Evolutionary conservation across 1,140 invertebrate genomes (phyloP), one percentile per base, ranked within the genome.

Genomic region (Onthophagus taurus): DNA sequence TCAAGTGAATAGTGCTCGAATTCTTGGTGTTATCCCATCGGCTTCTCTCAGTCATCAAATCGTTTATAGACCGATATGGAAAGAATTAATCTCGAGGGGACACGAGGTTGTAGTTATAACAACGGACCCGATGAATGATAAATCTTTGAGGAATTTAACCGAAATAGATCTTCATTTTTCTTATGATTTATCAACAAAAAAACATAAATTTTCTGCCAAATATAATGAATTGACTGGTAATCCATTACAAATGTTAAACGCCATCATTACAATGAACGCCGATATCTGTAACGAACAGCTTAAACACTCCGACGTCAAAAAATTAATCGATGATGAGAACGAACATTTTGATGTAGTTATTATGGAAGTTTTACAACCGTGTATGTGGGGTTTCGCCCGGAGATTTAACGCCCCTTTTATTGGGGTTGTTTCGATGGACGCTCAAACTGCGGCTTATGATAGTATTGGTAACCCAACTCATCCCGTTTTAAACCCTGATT

Each of bases 401-500:
- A 48, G 29, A 26, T 54, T 58, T 4, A 42, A 58, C 7, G 49
- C 49, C 9, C 56, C 60, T 9, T 34, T 57, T n/a, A 49, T 63
- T 14, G 54, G 49, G 1, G 45, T 60, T 1, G 31, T 42, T 0
- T 55, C 57, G 18, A 18, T 52, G 4, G 19, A 43, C 1, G 2
- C 44, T 4, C n/a, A 45, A 18, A 5, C 42, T 14, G 0, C n/a
- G 4, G 44, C 34, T 2, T 41, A 53, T 18, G 36, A 57, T 30
- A 29, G 47, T 1, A 44, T 67, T n/a, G 71, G 70, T 5, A 65
- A 60, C 42, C 59, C 64, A 2, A 48, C 55, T 2, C 64, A 69
- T 41, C 61, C 66, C 0, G 47, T 67, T 11, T 44, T 70, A 16
- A 66, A 69, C 47, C 68, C 69, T 0, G 50, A 57, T 17, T 61